A percentile compares a stretch with the other conserved stretches of the same genome.
phyloP scores from a whole-genome alignment of 1,140 invertebrate genomes.

The Penaeus indicus region DNA sequence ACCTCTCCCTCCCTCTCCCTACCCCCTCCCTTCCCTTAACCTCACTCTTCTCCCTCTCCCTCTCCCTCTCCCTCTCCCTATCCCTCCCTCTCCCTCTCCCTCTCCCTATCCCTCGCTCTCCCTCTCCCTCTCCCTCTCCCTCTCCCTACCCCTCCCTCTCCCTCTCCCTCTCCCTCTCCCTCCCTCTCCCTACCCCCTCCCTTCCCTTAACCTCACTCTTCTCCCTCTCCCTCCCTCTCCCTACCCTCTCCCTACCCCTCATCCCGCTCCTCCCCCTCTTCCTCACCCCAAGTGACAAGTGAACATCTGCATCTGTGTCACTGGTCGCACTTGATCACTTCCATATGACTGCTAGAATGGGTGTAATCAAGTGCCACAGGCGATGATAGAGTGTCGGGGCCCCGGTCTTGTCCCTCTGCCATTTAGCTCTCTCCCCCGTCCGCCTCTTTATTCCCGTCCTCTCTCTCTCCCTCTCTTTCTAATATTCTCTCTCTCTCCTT shows the following conservation, averaged over 20 bases:
- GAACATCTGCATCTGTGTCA: slow-evolving; percentile 24
- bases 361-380: background rate
- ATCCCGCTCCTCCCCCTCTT: slow-evolving; percentile 33
- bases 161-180: background rate
- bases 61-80: slow-evolving; percentile 39
- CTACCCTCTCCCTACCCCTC: slow-evolving; percentile 34
- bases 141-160: background rate
- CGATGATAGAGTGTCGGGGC: background rate
- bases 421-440: too few species aligned
- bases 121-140: background rate
- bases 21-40: slow-evolving; percentile 32
- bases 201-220: background rate
- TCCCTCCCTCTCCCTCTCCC: slow-evolving; percentile 33
- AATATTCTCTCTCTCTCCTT: too few species aligned
- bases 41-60: slow-evolving; percentile 41
- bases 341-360: background rate
- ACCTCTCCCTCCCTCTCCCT: background rate
- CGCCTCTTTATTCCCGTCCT: too few species aligned
- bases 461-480: too few species aligned
- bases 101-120: background rate
- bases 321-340: slow-evolving; percentile 1
- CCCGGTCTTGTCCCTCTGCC: background rate
- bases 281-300: slow-evolving; percentile 6
- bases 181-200: background rate
- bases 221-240: slow-evolving; percentile 37